A percentile compares a stretch with the other conserved stretches of the same genome.
These are phyloP conservation scores for Ennomos fuscantarius DNA, from an alignment of 2,888 invertebrate genomes.

Conservation along the genomic window DNA sequence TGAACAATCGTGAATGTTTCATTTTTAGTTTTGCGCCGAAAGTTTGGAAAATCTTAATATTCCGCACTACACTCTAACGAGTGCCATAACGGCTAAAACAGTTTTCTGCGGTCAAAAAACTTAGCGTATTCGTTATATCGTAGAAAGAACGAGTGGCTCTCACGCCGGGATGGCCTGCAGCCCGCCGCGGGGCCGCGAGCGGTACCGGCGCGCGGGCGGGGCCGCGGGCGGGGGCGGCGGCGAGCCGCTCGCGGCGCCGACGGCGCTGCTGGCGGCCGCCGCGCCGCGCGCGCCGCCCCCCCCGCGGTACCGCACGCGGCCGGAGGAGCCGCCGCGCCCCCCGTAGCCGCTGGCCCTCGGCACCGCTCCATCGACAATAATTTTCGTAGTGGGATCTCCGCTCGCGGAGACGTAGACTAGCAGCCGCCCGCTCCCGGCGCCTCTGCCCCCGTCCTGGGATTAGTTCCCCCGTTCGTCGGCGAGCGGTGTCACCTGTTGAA, in stretches of 20 bases:
- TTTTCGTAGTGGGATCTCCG: conserved; percentile 58
- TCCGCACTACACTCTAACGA: no score
- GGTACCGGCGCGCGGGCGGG: conserved; percentile 60
- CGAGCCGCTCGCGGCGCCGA: conserved; percentile 41
- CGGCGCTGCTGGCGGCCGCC: conserved; percentile 39
- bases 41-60: no score
- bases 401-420: conserved; percentile 19
- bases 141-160: no score
- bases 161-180: no score
- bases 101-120: no score
- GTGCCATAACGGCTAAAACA: no score
- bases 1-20: no score
- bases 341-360: conserved; percentile 23
- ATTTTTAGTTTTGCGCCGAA: no score
- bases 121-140: no score
- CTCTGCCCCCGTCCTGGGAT: conserved; percentile 2
- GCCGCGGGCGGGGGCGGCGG: conserved; percentile 55
- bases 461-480: conserved; percentile 20
- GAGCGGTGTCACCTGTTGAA: conserved; percentile 42
- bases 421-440: no score
- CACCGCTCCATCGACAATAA: conserved; percentile 67
- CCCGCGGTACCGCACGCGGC: conserved; percentile 57
- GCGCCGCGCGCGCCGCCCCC: conserved; percentile 40
- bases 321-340: conserved; percentile 31
- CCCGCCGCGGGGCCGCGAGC: conserved; percentile 86